Conservation (phyloP, 1,140 invertebrate species). For the Potamilus streckersoni region DNA sequence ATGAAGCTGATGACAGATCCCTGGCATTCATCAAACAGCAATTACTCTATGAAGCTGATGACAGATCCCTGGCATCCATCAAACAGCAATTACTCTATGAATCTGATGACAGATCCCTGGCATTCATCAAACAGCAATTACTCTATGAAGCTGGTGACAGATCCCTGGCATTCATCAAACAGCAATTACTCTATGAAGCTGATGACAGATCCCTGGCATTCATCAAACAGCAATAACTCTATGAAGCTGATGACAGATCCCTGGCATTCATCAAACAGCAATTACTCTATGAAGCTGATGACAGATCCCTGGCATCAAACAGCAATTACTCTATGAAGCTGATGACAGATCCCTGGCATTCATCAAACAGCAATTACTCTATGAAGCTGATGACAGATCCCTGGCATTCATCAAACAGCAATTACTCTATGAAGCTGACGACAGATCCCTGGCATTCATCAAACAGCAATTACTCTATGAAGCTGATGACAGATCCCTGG, state of each 20-base stretch:
- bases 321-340: not conserved
- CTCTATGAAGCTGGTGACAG: not conserved
- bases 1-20: not conserved
- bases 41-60: too few species aligned
- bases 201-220: not conserved
- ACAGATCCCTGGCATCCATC: too few species aligned
- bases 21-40: too few species aligned
- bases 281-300: too few species aligned
- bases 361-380: not conserved
- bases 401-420: not conserved
- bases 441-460: not conserved
- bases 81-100: too few species aligned
- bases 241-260: too few species aligned
- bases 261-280: too few species aligned
- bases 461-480: not conserved
- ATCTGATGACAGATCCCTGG: too few species aligned
- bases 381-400: too few species aligned
- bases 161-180: not conserved
- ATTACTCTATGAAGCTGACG: not conserved
- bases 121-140: not conserved
- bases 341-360: not conserved
- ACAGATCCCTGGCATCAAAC: not conserved
- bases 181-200: too few species aligned
- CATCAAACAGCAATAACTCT: too few species aligned
- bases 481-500: not conserved